Evolutionary conservation across 2,888 invertebrate genomes (phyloP).

Genomic region (Tetheella fluctuosa): DNA sequence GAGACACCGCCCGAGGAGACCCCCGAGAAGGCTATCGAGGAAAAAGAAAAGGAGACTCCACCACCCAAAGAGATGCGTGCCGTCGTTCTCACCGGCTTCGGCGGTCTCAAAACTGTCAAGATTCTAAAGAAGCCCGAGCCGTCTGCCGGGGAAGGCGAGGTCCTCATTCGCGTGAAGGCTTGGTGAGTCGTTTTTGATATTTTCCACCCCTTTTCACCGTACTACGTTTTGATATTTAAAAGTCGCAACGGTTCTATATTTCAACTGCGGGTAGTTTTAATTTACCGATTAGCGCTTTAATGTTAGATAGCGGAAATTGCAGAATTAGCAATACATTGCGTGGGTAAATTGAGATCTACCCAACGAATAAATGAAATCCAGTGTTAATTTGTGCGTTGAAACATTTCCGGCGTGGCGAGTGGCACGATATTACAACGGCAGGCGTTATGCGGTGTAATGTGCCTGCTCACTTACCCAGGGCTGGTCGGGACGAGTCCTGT

Average conservation of each 20-base stretch:
- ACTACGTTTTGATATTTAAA: background rate
- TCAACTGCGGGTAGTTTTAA: background rate
- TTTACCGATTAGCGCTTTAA: background rate
- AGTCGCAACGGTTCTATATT: background rate
- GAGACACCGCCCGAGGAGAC: conserved; percentile 78
- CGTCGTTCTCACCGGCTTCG: conserved; percentile 93
- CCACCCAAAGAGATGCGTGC: conserved; percentile 93
- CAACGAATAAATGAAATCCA: background rate
- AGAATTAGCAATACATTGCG: background rate
- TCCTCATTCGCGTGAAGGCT: conserved; percentile 92
- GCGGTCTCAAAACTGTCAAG: conserved; percentile 93
- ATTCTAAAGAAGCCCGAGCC: conserved; percentile 92
- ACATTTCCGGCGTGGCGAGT: background rate
- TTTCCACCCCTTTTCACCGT: conserved; percentile 13
- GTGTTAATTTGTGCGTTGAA: background rate
- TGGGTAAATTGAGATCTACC: background rate
- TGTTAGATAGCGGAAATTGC: background rate
- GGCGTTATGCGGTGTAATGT: conserved; percentile 24
- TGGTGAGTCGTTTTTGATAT: conserved; percentile 87
- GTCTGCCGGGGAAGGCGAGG: conserved; percentile 88
- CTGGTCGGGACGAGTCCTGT: conserved; percentile 44
- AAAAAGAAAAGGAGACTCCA: conserved; percentile 80
- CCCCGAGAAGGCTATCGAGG: conserved; percentile 82
- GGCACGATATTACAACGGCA: background rate
- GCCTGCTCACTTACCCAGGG: conserved; percentile 41